Base-by-base conservation (phyloP, 1,140 invertebrate species). In the Drosophila pseudoobscura region DNA sequence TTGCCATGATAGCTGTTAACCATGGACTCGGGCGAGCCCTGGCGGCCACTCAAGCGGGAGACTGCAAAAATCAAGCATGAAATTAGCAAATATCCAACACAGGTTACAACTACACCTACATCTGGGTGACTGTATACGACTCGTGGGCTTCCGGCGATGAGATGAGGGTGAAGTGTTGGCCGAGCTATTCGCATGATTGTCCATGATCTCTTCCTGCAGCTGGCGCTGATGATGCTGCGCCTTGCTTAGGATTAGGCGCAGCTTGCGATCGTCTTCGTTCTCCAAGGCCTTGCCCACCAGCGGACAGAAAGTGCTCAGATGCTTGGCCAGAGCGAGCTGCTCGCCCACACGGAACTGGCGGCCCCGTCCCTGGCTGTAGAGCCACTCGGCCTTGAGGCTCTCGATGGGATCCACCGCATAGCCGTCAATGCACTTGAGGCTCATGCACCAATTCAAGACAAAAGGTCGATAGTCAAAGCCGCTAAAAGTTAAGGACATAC, bases 381-480 rank as follows among this genome's bases (percentile, higher is more conserved):
- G 92, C 97, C 97, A 98, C 91, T 98, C 97, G n/a, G 96, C 97
- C 93, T 97, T 97, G 62, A 98, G 93, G 91, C 97, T 91, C 94
- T 98, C 97, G 80, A 97, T 96, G 47, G 97, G 96, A 91, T 96
- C 95, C 52, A 98, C 96, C 55, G 96, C 94, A 92, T 95, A 97
- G 43, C 97, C 97, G 93, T 98, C 97, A 46, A 98, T 95, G 13
- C 96, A 94, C 91, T 96, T 96, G 3, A 98, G 94, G 90, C 94
- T 96, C 93, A 97, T 94, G 92, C 97, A 97, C 97, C 97, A 98
- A 92, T 98, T 98, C 58, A 98, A 94, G 64, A 98, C 94, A 93
- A 97, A 98, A 45, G 97, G 97, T 68, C 97, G 94, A 92, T 98
- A 97, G 92, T 98, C 96, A 93, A 98, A 98, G 35, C 95, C 95